Base-by-base conservation (phyloP, 2,888 invertebrate species). In the Lucinisca nassula region DNA sequence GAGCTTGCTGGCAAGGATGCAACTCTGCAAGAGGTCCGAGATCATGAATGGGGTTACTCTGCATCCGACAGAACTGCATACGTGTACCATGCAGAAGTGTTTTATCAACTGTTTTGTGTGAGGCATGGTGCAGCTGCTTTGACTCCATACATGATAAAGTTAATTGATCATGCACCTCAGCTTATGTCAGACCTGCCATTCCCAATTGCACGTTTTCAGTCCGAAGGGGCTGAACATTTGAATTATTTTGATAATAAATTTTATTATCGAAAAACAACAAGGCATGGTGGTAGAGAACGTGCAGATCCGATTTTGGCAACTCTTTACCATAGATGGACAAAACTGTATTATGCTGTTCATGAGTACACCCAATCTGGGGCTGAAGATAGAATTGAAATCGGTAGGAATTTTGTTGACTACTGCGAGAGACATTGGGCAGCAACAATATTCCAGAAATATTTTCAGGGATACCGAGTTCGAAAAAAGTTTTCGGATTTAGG, bases 141-240 rank as follows among this genome's bases (percentile, higher is more conserved):
- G 6, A 70, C 70, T 4, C 70, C 70, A 21, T 70, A 70, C 70
- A 70, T 70, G 70, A 37, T 70, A 8, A 70, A 70, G 32, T 30
- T 70, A 4, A 70, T 70, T 70, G 70, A 70, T 30, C 70, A 70
- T 70, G 70, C 37, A 21, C 70, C 70, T 10, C 35, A 70, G 37
- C 37, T 70, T 8, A 70, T 70, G 70, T 27, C 4, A 8, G 37
- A 32, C 14, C 32, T 70, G 37, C 70, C 70, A 27, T 70, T 70
- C n/a, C 70, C 70, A 30, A 4, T 70, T 32, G 70, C 70, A 10
- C 12, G 70, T 8, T 70, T 70, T 30, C 70, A 70, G 70, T 70
- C 70, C 6, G 70, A 70, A 70, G 70, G 70, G 6, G 30, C 35
- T 35, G 32, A 70, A 37, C 32, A 70, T 30, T 8, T 70, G 21